Base-by-base conservation (phyloP, 1,140 invertebrate species). In the Aphaenogaster rudis region DNA sequence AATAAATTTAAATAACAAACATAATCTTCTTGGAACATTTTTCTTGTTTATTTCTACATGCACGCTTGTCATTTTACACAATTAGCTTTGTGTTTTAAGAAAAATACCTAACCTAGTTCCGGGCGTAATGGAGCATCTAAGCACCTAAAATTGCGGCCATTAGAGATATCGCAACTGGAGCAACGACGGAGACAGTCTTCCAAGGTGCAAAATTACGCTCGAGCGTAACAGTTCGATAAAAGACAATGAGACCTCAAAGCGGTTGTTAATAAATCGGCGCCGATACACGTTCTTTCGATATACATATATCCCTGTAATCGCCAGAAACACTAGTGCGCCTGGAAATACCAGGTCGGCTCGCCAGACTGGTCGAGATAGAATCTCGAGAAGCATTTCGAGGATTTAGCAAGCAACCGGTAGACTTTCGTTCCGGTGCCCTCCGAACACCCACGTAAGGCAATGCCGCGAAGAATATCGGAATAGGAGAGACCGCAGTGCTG, bases 341-440 rank as follows among this genome's bases (percentile, higher is more conserved):
- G 66, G 77, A 90, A 90, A 89, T 89, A 89, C 87, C 71, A 89
- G 88, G 84, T 63, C 88, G 50, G 54, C 79, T n/a, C 74, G 84
- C 63, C 28, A 77, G 88, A 89, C 87, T 64, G 88, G 74, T 59
- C 50, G 88, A 90, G 88, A 89, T 90, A 71, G 84, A 80, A 90
- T 89, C 85, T 90, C 72, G 59, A 57, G 72, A 50, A 77, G 85
- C 79, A 81, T 90, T 90, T 90, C 72, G 89, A 88, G 79, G 88
- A 90, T 90, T 88, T 90, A 89, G 89, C 87, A 80, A 86, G 89
- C 82, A 52, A 63, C 72, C 69, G 87, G 85, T 52, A 59, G 89
- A 88, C 90, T 91, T 88, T 91, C 90, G 87, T 91, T 86, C 82
- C 86, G 90, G 66, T 81, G 86, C 90, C 86, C 89, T 86, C 84